Conservation (phyloP, 2,888 invertebrate genomes). For the Marronus borbonicus region DNA sequence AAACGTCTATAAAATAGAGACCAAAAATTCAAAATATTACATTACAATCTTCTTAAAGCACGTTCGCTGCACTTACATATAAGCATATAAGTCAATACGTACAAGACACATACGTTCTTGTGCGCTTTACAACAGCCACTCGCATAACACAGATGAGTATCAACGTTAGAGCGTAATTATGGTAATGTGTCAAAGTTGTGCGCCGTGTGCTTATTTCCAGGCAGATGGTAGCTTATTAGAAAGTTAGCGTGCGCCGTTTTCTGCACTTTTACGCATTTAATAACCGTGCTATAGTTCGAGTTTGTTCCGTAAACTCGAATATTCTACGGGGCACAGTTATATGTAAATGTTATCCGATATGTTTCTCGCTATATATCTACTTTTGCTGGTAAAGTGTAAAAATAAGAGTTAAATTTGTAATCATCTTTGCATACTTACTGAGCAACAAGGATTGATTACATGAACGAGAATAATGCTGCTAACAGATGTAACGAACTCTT, state of each 20-base stretch:
- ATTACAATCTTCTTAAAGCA: too few relatives aligned
- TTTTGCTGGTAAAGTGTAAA: not conserved
- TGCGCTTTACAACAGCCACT: not conserved
- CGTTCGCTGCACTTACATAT: not conserved
- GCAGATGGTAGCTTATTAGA: constrained; percentile 38
- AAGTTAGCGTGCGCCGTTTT: constrained; percentile 18
- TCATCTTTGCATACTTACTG: too few relatives aligned
- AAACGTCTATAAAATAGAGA: too few relatives aligned
- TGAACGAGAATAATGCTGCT: too few relatives aligned
- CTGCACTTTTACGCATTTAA: constrained; percentile 21
- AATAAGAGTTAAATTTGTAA: too few relatives aligned
- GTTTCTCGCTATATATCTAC: constrained; percentile 4
- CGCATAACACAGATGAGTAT: constrained; percentile 18
- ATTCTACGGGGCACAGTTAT: constrained; percentile 19
- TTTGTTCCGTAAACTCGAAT: constrained; percentile 11
- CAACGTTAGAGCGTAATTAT: constrained; percentile 18
- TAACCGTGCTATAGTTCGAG: not conserved
- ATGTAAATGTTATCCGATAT: constrained; percentile 34
- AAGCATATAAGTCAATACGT: constrained; percentile 15
- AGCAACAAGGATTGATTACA: too few relatives aligned
- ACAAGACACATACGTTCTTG: not conserved
- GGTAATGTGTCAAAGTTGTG: constrained; percentile 29
- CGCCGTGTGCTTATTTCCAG: constrained; percentile 15
- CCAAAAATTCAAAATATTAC: too few relatives aligned
- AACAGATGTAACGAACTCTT: too few relatives aligned